Percentiles rank a stretch among this genome's conserved stretches.
Evolutionary conservation across 2,888 invertebrate genomes (phyloP).

Genomic region (Sesia bembeciformis): DNA sequence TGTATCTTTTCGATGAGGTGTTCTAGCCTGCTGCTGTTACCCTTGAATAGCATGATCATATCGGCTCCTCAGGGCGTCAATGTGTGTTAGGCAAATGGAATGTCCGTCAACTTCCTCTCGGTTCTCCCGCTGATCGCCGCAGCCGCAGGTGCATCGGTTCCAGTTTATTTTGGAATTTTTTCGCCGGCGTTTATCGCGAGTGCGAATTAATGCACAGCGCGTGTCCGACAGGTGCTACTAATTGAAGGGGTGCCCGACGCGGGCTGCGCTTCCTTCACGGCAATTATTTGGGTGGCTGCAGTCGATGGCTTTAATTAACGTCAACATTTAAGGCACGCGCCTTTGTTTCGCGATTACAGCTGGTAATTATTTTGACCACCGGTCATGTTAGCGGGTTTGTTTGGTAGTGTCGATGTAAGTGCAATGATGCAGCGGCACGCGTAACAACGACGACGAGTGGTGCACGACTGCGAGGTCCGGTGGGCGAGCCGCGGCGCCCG

Average conservation of each 20-base stretch:
- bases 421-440: constrained; percentile 36
- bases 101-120: constrained; percentile 11
- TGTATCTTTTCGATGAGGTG: constrained; percentile 91
- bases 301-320: constrained; percentile 44
- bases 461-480: constrained; percentile 53
- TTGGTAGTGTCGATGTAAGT: background rate
- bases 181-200: constrained; percentile 50
- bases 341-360: constrained; percentile 33
- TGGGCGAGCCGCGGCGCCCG: constrained; percentile 45
- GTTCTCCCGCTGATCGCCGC: constrained; percentile 33
- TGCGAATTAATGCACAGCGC: constrained; percentile 63
- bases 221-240: constrained; percentile 65
- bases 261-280: constrained; percentile 42
- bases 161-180: constrained; percentile 64
- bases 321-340: constrained; percentile 39
- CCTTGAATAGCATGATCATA: constrained; percentile 87
- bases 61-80: constrained; percentile 16
- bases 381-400: background rate
- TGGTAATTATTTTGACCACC: background rate
- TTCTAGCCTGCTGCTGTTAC: constrained; percentile 88
- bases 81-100: background rate
- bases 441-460: constrained; percentile 45
- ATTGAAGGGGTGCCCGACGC: constrained; percentile 51
- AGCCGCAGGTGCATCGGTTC: constrained; percentile 68
- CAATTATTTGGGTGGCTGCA: constrained; percentile 63